Evolutionary conservation across 2,888 invertebrate genomes (phyloP), one percentile per base, ranked within the genome.

Genomic region (Morpho achilles): DNA sequence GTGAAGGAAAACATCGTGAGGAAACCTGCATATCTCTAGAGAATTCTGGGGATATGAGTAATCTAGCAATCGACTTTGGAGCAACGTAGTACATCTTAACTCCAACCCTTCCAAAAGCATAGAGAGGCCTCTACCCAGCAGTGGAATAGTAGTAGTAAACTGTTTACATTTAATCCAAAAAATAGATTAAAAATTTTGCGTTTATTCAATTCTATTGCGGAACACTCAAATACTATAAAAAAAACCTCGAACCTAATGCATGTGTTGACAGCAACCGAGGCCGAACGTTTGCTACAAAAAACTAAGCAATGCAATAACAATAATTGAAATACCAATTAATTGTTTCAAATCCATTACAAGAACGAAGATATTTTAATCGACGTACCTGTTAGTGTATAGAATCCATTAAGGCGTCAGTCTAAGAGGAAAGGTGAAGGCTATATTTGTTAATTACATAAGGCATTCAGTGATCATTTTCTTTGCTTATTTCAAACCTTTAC

Each of bases 361-460:
- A 53, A 59, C 22, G 46, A 60, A 57, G 58, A 59, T 62, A 62
- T 62, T 61, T 61, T 63, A 57, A 61, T 63, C 8, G 46, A 23
- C 45, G 50, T 60, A 57, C 61, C 60, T 64, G 58, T 61, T 61
- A 51, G 43, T 47, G 51, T n/a, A 32, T 32, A 50, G 56, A 50
- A 59, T 58, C 59, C 56, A 55, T 63, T 63, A 64, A 61, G 58
- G 55, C 61, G 61, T 69, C 68, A 76, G 74, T 77, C 74, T 75
- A 72, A 73, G 65, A 61, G 61, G 64, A 84, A 84, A 84, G 81
- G 84, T 85, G 71, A 83, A 84, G 84, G 82, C 74, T 46, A 7
- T 77, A 65, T 62, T 66, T 65, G 64, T 69, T 74, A 73, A 55
- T 82, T 78, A 81, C 77, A 76, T 77, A 80, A 82, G 66, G 57